Percentiles rank a stretch among this genome's conserved stretches.
Conservation (phyloP, 2,888 invertebrate species). For the Tinea semifulvella region DNA sequence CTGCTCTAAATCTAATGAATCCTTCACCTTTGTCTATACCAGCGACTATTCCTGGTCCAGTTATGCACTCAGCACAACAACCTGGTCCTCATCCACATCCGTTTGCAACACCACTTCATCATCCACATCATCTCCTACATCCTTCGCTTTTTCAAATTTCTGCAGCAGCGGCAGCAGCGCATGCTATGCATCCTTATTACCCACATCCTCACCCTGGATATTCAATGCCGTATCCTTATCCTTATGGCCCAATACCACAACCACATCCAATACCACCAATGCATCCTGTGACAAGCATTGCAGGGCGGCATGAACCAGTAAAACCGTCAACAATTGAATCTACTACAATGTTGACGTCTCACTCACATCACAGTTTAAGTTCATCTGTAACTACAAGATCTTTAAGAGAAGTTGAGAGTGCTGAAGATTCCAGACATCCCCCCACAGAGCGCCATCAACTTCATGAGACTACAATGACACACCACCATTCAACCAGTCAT, state of each 20-base stretch:
- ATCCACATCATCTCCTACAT: slow-evolving; percentile 76
- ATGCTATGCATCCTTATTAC: slow-evolving; percentile 76
- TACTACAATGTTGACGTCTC: slow-evolving; percentile 71
- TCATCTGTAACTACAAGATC: slow-evolving; percentile 76
- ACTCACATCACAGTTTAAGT: slow-evolving; percentile 68
- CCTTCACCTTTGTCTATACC: slow-evolving; percentile 69
- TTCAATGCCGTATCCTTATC: slow-evolving; percentile 75
- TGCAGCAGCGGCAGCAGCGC: slow-evolving; percentile 68
- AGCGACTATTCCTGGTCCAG: slow-evolving; percentile 71
- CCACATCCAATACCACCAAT: slow-evolving; percentile 79
- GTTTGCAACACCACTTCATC: slow-evolving; percentile 74
- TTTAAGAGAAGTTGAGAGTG: slow-evolving; percentile 66
- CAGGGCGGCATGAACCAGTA: slow-evolving; percentile 57
- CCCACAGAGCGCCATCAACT: slow-evolving; percentile 69
- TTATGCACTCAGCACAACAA: slow-evolving; percentile 80
- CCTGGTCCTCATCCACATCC: slow-evolving; percentile 74
- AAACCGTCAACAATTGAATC: slow-evolving; percentile 68
- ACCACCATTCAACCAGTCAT: slow-evolving; percentile 72
- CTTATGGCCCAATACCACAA: slow-evolving; percentile 77
- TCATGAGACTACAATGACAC: slow-evolving; percentile 72
- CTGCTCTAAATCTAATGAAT: slow-evolving; percentile 70
- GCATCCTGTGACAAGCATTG: slow-evolving; percentile 53
- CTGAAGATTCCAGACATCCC: slow-evolving; percentile 54
- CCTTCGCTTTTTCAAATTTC: slow-evolving; percentile 69
- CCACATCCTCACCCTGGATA: slow-evolving; percentile 75